Evolutionary conservation across 2,797 vertebrate genomes (phyloP).

Genomic region (Pteronotus mesoamericanus): DNA sequence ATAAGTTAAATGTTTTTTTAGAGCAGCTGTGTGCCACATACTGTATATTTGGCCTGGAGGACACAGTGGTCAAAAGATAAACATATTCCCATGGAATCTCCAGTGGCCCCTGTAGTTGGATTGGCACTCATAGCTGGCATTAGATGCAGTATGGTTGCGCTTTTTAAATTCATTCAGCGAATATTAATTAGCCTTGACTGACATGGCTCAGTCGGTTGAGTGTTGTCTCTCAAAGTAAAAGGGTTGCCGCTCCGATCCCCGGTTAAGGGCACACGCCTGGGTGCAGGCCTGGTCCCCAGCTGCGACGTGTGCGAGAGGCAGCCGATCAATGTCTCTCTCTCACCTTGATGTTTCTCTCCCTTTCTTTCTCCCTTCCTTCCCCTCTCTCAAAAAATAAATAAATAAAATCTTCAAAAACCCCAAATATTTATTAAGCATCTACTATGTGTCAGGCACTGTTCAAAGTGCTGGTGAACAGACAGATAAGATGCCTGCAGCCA

Average conservation of each 20-base stretch:
- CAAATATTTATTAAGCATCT: not conserved
- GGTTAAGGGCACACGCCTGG: too few relatives aligned
- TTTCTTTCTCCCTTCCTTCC: too few relatives aligned
- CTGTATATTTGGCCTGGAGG: not conserved
- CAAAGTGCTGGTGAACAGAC: not conserved
- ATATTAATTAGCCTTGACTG: too few relatives aligned
- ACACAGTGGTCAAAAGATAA: not conserved
- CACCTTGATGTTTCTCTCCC: too few relatives aligned
- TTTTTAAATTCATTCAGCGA: not conserved
- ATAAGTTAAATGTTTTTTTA: not conserved
- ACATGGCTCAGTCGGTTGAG: too few relatives aligned
- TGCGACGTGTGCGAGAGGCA: too few relatives aligned
- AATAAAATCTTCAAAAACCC: too few relatives aligned
- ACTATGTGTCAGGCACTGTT: not conserved
- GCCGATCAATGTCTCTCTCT: too few relatives aligned
- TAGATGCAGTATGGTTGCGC: not conserved
- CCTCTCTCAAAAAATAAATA: too few relatives aligned
- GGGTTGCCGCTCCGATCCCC: too few relatives aligned
- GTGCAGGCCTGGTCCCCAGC: too few relatives aligned
- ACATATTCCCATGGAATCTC: not conserved
- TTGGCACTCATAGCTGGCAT: not conserved
- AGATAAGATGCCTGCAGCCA: not conserved
- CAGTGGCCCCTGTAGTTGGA: not conserved
- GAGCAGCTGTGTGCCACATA: not conserved
- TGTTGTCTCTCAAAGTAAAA: too few relatives aligned